These are phyloP conservation scores for Apus apus DNA, from an alignment of 2,113 vertebrate genomes.

Conservation along the genomic window DNA sequence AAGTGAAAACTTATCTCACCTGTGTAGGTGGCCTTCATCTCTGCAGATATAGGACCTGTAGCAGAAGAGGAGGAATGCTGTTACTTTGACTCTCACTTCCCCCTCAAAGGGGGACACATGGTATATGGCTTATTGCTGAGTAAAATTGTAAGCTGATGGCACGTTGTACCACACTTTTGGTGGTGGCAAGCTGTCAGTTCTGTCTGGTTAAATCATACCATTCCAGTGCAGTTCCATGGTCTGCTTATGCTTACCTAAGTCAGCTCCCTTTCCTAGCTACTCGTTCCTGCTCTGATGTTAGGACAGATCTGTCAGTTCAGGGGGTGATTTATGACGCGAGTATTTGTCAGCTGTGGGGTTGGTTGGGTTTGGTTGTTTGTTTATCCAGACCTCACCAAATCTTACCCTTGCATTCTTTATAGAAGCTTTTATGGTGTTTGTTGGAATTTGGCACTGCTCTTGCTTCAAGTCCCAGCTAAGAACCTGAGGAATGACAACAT, in stretches of 20 bases:
- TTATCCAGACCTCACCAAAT: neutral
- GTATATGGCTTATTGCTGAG: neutral
- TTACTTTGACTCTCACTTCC: neutral
- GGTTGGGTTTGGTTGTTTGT: neutral
- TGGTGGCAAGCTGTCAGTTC: neutral
- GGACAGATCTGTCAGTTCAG: neutral
- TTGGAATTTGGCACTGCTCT: neutral
- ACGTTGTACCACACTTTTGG: neutral
- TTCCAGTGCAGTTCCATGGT: neutral
- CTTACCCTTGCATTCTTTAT: neutral
- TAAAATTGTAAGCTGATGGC: neutral
- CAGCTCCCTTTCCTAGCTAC: neutral
- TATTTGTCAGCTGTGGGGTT: neutral
- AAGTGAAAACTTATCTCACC: neutral
- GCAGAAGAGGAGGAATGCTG: neutral
- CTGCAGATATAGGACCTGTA: neutral
- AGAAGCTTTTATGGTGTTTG: neutral
- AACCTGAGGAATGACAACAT: neutral
- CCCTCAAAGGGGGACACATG: neutral
- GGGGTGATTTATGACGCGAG: neutral
- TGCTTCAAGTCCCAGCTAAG: neutral
- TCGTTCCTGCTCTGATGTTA: neutral
- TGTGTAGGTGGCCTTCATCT: neutral
- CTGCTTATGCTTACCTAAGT: neutral
- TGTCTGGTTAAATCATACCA: neutral